A percentile compares a stretch with the other conserved stretches of the same genome.
These are phyloP conservation scores for Isichthys henryi DNA, from an alignment of 2,113 vertebrate genomes.

Conservation along the genomic window DNA sequence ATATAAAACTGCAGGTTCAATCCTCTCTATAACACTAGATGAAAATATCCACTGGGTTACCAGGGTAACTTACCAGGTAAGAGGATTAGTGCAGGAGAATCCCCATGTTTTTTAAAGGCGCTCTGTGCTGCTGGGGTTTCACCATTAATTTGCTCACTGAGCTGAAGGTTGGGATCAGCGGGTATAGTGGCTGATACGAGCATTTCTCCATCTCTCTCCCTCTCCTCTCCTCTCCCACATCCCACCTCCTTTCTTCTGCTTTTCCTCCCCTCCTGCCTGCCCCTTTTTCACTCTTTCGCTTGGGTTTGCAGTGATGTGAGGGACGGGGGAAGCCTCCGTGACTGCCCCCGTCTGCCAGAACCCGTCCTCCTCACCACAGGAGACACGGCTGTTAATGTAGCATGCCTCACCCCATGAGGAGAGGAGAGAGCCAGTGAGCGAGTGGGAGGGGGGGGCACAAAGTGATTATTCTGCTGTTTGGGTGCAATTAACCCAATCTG, in stretches of 20 bases:
- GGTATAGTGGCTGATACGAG: not conserved
- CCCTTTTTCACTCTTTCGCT: not conserved
- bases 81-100: not conserved
- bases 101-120: not conserved
- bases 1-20: not conserved
- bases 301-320: conserved; percentile 2
- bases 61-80: not conserved
- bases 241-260: not conserved
- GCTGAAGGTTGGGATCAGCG: not conserved
- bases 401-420: conserved; percentile 33
- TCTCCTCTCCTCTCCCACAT: not conserved
- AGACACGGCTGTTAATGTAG: conserved; percentile 43
- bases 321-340: not conserved
- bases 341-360: conserved; percentile 10
- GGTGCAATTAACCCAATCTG: conserved; percentile 74
- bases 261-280: not conserved
- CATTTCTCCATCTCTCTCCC: not conserved
- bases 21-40: not conserved
- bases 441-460: conserved; percentile 39
- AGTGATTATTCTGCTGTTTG: conserved; percentile 67
- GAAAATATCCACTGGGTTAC: not conserved
- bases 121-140: not conserved
- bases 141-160: not conserved
- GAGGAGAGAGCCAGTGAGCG: conserved; percentile 15
- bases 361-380: conserved; percentile 26